Evolutionary conservation across 2,797 vertebrate genomes (phyloP).

Genomic region (Chelonia mydas): DNA sequence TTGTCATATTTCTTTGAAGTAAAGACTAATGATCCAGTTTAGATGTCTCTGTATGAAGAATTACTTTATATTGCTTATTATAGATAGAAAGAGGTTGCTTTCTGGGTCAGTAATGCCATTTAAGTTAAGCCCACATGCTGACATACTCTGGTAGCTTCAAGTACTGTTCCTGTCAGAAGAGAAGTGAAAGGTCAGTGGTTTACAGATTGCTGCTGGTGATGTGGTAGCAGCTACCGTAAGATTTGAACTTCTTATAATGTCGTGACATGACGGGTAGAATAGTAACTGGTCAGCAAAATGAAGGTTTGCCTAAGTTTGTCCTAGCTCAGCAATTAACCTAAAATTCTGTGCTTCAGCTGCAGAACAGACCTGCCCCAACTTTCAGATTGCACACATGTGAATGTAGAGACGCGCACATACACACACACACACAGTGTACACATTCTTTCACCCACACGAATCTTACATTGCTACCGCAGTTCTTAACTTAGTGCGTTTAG

Average conservation of each 20-base stretch:
- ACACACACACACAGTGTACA: background rate
- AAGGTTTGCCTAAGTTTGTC: conserved; percentile 18
- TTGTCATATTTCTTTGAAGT: conserved; percentile 37
- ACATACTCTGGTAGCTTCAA: conserved; percentile 64
- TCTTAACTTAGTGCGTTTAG: background rate
- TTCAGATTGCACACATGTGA: background rate
- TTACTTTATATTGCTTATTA: conserved; percentile 30
- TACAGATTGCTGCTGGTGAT: conserved; percentile 51
- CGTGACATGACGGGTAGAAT: background rate
- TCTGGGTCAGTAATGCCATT: conserved; percentile 74
- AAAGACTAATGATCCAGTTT: background rate
- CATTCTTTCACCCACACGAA: background rate
- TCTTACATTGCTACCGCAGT: background rate
- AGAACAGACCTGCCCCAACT: background rate
- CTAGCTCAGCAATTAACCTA: background rate
- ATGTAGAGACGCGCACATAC: background rate
- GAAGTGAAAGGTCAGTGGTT: conserved; percentile 66
- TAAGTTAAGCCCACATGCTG: conserved; percentile 52
- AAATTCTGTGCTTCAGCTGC: background rate
- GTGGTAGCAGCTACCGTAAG: conserved; percentile 12
- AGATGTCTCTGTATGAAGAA: conserved; percentile 5
- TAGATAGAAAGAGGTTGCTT: conserved; percentile 59
- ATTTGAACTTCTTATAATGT: conserved; percentile 24
- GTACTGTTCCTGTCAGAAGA: conserved; percentile 39
- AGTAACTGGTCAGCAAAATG: conserved; percentile 24